Conservation (phyloP, 2,113 vertebrate genomes). For the Origma solitaria region DNA sequence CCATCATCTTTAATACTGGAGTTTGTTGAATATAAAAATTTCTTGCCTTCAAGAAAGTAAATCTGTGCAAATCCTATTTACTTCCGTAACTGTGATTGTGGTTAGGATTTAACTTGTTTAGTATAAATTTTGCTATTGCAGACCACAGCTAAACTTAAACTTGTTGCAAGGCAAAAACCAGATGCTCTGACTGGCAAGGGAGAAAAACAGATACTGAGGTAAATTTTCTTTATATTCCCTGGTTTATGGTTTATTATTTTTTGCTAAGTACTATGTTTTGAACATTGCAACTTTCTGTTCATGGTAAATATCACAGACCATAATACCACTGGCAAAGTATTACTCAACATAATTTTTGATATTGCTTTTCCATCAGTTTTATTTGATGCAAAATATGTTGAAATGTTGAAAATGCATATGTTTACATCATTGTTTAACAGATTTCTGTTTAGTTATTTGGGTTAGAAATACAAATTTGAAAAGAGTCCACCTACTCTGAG, state of each 20-base stretch:
- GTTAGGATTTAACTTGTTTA: not conserved
- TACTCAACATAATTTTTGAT: not conserved
- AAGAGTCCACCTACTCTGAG: not conserved
- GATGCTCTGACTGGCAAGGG: constrained; percentile 2
- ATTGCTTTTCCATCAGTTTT: not conserved
- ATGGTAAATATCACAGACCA: not conserved
- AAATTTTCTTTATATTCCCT: not conserved
- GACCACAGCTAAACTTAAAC: constrained; percentile 40
- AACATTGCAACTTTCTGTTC: not conserved
- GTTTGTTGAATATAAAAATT: not conserved
- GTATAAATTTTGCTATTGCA: constrained; percentile 39
- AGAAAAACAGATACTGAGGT: constrained; percentile 48
- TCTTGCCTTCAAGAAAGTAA: not conserved
- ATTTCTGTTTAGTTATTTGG: not conserved
- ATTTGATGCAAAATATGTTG: not conserved
- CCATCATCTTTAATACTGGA: not conserved
- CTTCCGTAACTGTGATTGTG: not conserved
- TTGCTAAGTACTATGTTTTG: not conserved
- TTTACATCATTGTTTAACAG: not conserved
- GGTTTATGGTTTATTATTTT: not conserved
- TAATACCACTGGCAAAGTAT: not conserved
- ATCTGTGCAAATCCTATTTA: not conserved
- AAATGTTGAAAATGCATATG: not conserved
- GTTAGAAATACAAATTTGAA: not conserved
- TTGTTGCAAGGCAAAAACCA: constrained; percentile 8